Conservation (phyloP, 2,113 vertebrate genomes). For the Corythornis madagascariensis region DNA sequence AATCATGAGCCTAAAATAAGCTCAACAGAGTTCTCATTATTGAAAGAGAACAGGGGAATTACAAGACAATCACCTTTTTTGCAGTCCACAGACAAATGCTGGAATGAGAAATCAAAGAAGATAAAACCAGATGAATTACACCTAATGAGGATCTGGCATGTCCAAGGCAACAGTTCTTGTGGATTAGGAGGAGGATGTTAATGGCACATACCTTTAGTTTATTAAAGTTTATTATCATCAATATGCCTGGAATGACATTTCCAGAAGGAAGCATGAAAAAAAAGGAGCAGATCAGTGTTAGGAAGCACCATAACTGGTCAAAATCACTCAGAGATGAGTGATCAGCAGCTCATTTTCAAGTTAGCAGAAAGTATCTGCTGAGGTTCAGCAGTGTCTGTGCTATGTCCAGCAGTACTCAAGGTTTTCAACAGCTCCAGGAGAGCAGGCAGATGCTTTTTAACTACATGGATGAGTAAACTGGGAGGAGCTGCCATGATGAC, state of each 20-base stretch:
- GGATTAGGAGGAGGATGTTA: not conserved
- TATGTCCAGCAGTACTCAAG: not conserved
- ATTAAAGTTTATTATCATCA: not conserved
- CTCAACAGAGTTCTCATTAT: not conserved
- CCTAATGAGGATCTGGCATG: not conserved
- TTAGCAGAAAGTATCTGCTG: not conserved
- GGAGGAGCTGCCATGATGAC: slow-evolving; percentile 11
- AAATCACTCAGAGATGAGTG: not conserved
- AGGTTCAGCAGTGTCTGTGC: not conserved
- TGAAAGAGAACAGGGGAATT: not conserved
- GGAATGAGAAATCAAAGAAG: not conserved
- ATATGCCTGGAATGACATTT: not conserved
- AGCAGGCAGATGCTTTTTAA: slow-evolving; percentile 1
- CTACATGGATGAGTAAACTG: not conserved
- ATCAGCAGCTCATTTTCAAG: slow-evolving; percentile 8
- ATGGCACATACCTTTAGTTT: not conserved
- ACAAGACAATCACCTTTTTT: not conserved
- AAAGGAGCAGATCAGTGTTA: not conserved
- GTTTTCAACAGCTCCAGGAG: slow-evolving; percentile 3
- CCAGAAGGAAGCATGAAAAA: not conserved
- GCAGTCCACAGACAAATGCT: not conserved
- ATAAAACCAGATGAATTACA: not conserved
- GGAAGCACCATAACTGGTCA: not conserved
- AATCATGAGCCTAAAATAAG: not conserved
- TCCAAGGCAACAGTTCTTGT: not conserved